Percentiles rank a stretch among this genome's conserved stretches.
phyloP scores from a whole-genome alignment of 2,797 vertebrate genomes.

The Dendrocincla tyrannina region DNA sequence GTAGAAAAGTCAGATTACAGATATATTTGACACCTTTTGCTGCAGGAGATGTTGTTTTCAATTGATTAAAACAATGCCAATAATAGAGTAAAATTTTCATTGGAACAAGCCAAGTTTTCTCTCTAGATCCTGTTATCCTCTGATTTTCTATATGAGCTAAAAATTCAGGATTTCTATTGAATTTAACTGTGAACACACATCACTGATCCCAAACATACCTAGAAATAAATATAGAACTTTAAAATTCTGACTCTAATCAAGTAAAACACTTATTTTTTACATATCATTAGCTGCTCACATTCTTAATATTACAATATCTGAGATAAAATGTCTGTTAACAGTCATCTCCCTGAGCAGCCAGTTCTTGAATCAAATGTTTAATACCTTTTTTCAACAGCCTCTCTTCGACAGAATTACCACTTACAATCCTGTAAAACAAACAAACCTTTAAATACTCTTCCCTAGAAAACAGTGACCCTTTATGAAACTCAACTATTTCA shows the following conservation, averaged over 20 bases:
- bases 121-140: neutral
- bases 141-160: neutral
- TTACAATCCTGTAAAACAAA: constrained; percentile 78
- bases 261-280: neutral
- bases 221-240: neutral
- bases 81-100: neutral
- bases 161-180: neutral
- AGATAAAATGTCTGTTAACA: constrained; percentile 85
- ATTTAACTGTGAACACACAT: neutral
- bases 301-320: constrained; percentile 72
- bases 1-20: neutral
- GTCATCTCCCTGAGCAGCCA: constrained; percentile 86
- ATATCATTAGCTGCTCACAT: neutral
- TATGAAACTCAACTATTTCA: neutral
- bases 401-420: constrained; percentile 88
- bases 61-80: neutral
- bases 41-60: neutral
- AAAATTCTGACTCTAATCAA: neutral
- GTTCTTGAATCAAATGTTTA: constrained; percentile 87
- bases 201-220: neutral
- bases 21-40: neutral
- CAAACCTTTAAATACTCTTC: neutral
- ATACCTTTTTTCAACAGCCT: constrained; percentile 87
- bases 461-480: neutral
- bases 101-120: neutral